These are phyloP conservation scores for Erebia palarica DNA, from an alignment of 2,888 invertebrate species.

Conservation along the genomic window DNA sequence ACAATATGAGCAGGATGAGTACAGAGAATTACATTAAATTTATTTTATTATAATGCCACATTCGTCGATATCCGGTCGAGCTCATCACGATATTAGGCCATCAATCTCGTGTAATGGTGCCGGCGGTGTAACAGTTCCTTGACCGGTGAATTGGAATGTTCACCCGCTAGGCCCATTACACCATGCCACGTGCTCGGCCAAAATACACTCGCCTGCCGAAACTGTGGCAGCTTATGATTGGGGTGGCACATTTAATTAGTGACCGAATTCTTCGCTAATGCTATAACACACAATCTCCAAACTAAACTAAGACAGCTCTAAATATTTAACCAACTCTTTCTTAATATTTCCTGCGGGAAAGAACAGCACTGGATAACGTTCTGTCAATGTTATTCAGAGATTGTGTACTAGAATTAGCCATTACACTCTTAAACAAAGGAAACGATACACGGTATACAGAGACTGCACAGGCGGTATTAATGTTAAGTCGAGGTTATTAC, in stretches of 20 bases:
- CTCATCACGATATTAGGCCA: slow-evolving; percentile 68
- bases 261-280: background rate
- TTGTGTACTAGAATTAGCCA: no score
- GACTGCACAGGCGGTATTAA: no score
- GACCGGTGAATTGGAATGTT: slow-evolving; percentile 71
- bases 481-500: no score
- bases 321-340: no score
- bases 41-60: slow-evolving; percentile 46
- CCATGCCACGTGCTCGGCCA: slow-evolving; percentile 44
- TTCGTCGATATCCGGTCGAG: slow-evolving; percentile 42
- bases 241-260: slow-evolving; percentile 4
- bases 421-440: no score
- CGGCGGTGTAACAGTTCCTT: slow-evolving; percentile 69
- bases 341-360: no score
- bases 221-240: slow-evolving; percentile 26
- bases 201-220: slow-evolving; percentile 44
- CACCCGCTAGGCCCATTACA: slow-evolving; percentile 43
- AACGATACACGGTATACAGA: no score
- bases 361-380: no score
- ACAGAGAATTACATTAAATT: slow-evolving; percentile 42
- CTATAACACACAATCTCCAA: no score
- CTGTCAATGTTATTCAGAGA: no score
- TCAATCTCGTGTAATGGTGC: slow-evolving; percentile 73
- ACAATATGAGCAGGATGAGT: background rate
- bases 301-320: no score